Conservation (phyloP, 2,888 invertebrate species). For the Noctua comes region DNA sequence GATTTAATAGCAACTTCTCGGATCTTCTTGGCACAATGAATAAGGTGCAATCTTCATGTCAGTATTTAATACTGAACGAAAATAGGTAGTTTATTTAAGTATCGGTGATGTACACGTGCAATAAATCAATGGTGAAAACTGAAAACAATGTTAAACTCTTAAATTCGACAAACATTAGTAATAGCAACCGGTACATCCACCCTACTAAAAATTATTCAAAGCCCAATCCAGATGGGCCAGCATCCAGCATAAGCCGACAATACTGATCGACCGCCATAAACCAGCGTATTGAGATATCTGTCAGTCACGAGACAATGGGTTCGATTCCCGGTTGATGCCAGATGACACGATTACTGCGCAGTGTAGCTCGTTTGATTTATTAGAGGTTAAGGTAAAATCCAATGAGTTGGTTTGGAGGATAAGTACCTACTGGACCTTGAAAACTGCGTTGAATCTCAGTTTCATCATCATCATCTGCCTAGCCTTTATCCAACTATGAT, state of each 20-base stretch:
- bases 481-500: neutral
- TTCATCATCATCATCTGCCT: neutral
- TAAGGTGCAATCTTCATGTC: neutral
- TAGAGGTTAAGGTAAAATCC: conserved; percentile 16
- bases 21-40: neutral
- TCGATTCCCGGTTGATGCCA: conserved; percentile 80
- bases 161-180: neutral
- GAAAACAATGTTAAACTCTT: neutral
- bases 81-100: neutral
- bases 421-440: neutral
- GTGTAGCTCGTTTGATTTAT: conserved; percentile 61
- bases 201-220: conserved; percentile 76
- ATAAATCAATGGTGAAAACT: neutral
- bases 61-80: neutral
- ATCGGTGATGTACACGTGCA: neutral
- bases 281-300: conserved; percentile 86
- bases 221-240: conserved; percentile 77
- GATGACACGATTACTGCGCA: conserved; percentile 79
- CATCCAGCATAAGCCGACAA: conserved; percentile 84
- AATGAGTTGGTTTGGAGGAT: conserved; percentile 14
- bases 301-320: conserved; percentile 86
- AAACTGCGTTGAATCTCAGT: neutral
- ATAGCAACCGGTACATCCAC: conserved; percentile 59
- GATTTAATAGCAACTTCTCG: neutral
- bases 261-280: conserved; percentile 88